Percentiles rank a stretch among this genome's conserved stretches.
These are phyloP conservation scores for Daphoenositta chrysoptera DNA, from an alignment of 2,113 vertebrate species.

Conservation along the genomic window DNA sequence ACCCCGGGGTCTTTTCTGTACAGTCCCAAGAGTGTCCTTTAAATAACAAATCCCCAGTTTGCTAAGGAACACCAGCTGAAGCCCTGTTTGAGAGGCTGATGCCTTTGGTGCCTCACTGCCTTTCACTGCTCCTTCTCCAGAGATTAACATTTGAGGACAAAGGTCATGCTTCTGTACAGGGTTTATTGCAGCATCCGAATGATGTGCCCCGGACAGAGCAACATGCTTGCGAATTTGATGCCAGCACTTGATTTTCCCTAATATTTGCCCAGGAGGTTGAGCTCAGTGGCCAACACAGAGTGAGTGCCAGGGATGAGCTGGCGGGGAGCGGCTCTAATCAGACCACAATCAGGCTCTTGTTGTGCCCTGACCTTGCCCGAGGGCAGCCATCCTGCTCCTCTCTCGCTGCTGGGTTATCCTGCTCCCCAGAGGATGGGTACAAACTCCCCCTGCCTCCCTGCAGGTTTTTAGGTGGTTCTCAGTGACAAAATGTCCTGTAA, in stretches of 20 bases:
- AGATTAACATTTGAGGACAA: not conserved
- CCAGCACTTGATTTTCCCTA: not conserved
- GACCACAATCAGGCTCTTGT: not conserved
- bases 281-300: not conserved
- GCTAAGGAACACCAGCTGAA: not conserved
- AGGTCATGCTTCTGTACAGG: not conserved
- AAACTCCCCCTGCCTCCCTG: not conserved
- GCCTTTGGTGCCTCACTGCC: not conserved
- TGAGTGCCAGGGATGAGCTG: not conserved
- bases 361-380: not conserved
- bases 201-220: not conserved
- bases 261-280: not conserved
- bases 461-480: not conserved
- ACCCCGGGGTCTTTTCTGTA: not conserved
- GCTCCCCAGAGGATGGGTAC: not conserved
- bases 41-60: not conserved
- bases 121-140: not conserved
- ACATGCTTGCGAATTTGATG: rapidly evolving
- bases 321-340: not conserved
- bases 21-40: not conserved
- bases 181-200: not conserved
- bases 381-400: not conserved
- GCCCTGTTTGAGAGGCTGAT: not conserved
- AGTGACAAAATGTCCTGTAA: not conserved
- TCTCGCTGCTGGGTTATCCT: rapidly evolving